Evolutionary conservation across 2,888 invertebrate species (phyloP), one percentile per base, ranked within the genome.

Genomic region (Lasioglossum morio): DNA sequence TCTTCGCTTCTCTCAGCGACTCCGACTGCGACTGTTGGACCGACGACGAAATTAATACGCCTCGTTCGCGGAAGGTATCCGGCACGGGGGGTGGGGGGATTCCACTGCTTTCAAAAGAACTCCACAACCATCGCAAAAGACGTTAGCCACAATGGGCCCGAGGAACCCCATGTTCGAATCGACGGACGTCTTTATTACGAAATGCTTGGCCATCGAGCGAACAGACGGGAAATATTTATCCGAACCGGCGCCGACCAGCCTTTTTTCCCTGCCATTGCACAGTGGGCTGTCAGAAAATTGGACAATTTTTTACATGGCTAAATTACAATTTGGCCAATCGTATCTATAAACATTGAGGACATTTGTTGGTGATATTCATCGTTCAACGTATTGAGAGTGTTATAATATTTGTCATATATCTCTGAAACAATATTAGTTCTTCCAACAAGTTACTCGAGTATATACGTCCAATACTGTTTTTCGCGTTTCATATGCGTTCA

Each of bases 21-120:
- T 60, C 4, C 27, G 60, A 14, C 57, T 72, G 77, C 46, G 48
- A 77, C 77, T 46, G 63, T n/a, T 77, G 30, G 86, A 78, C 63
- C 63, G 69, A 69, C 81, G 82, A 76, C 83, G 77, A 81, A 87
- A 87, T 87, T 87, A 87, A 87, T 87, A 86, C 83, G 76, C 83
- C 78, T 83, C 73, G 74, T 73, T 79, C 76, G 81, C 77, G 80
- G 74, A 80, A 72, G 74, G 73, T 66, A 72, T 57, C 82, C 77
- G 37, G 43, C 48, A 72, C 69, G 73, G 69, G n/a, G n/a, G n/a
- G n/a, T n/a, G n/a, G n/a, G n/a, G n/a, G n/a, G n/a, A 37, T 69
- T 69, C 69, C 37, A 23, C 23, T 37, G 23, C 66, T 37, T 69
- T 69, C 69, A 69, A 69, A 82, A 77, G 87, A 63, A 77, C 87